Evolutionary conservation across 2,797 vertebrate genomes (phyloP), one percentile per base, ranked within the genome.

Genomic region (Bovichtus diacanthus): DNA sequence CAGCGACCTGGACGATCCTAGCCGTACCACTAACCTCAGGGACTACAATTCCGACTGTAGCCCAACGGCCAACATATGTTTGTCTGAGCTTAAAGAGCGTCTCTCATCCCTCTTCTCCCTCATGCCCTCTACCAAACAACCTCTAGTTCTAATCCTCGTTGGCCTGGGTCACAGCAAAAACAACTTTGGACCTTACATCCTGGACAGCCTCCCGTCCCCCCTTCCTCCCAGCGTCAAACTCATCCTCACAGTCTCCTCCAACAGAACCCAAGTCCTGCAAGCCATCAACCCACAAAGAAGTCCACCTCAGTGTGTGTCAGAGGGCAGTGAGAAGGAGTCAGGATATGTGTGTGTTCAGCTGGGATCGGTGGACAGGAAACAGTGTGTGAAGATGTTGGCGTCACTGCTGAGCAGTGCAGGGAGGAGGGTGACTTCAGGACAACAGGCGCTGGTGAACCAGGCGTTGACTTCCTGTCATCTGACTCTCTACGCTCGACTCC

Each of bases 381-480:
- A 82, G 60, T 87, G 93, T 59, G 85, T 73, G 53, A 89, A 82
- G 78, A 89, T 95, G 89, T 61, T 96, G 66, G 85, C 83, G 2
- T 77, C 81, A 0, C 90, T 91, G 44, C 92, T 96, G 47, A 80
- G 58, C 23, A 19, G 63, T 12, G 90, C 88, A 21, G 88, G 93
- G 44, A 93, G 95, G 84, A 95, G 76, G 70, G 94, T 96, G 55
- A 96, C 96, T 0, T 96, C 96, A 1, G 96, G 96, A 49, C 96
- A 96, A 70, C 96, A 96, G 83, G 80, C 85, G 27, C 89, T 95
- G 81, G 91, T 96, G 41, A 96, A 96, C 86, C 85, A 87, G 83
- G 95, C 94, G 6, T 80, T 96, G 59, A 87, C 79, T 54, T 90
- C 90, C 68, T 95, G 94, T 39, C 13, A 89, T 65, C 84, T 95